Evolutionary conservation across 2,888 invertebrate species (phyloP).

Genomic region (Parelbella ahira): DNA sequence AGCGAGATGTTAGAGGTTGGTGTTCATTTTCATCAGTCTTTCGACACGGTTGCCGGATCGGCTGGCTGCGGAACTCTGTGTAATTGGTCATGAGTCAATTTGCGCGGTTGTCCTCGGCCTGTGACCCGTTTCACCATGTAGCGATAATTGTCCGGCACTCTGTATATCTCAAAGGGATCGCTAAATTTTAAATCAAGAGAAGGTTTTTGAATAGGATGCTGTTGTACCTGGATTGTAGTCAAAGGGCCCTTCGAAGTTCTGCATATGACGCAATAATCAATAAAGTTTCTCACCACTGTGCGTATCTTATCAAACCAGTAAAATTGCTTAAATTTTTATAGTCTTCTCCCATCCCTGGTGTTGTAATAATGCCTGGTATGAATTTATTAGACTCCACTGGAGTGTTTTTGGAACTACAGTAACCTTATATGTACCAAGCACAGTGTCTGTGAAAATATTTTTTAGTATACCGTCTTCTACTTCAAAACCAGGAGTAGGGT

Average conservation of each 20-base stretch:
- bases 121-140: no score
- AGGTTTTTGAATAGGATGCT: neutral
- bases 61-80: no score
- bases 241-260: neutral
- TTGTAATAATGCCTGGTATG: neutral
- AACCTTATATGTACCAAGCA: neutral
- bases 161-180: no score
- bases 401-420: neutral
- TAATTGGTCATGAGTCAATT: no score
- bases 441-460: neutral
- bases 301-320: constrained; percentile 8
- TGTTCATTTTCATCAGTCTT: no score
- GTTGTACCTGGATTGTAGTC: neutral
- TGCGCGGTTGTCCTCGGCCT: no score
- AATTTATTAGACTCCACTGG: constrained; percentile 2
- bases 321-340: neutral
- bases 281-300: neutral
- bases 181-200: no score
- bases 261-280: constrained; percentile 3
- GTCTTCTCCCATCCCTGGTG: constrained; percentile 8
- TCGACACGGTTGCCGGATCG: no score
- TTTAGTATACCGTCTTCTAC: neutral
- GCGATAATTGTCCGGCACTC: no score
- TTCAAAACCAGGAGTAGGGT: neutral
- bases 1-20: no score